Evolutionary conservation across 2,888 invertebrate genomes (phyloP).

Genomic region (Drosophila hamatofila): DNA sequence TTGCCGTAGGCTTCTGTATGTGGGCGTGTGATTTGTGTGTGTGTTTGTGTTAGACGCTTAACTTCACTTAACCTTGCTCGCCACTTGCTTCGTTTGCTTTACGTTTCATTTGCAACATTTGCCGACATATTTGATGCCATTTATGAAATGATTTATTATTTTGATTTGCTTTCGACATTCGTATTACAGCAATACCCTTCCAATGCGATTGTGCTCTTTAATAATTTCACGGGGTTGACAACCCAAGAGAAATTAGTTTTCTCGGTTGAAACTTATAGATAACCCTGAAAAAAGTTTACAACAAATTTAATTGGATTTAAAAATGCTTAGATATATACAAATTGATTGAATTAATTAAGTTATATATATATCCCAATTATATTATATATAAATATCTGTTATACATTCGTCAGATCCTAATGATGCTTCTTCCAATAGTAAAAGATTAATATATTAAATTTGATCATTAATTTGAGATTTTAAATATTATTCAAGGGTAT

Average conservation of each 20-base stretch:
- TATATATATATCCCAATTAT: too few relatives aligned
- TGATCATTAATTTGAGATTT: too few relatives aligned
- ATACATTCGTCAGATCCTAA: too few relatives aligned
- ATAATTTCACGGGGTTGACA: neutral
- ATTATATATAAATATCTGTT: too few relatives aligned
- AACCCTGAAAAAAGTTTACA: neutral
- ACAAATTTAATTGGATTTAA: neutral
- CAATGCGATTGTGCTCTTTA: neutral
- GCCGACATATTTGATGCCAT: constrained; percentile 81
- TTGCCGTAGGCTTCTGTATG: constrained; percentile 7
- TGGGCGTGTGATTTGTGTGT: constrained; percentile 23
- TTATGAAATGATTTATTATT: constrained; percentile 80
- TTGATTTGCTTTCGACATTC: constrained; percentile 77
- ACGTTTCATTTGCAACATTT: constrained; percentile 82
- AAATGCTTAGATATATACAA: neutral
- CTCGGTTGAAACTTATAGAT: neutral
- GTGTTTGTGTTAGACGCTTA: constrained; percentile 66
- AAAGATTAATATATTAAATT: too few relatives aligned
- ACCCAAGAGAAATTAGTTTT: neutral
- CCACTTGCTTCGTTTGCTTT: constrained; percentile 71
- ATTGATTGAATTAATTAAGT: too few relatives aligned
- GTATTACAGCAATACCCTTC: constrained; percentile 51
- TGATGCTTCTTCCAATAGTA: too few relatives aligned
- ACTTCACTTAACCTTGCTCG: constrained; percentile 77
- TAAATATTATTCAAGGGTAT: constrained; percentile 27